Base-by-base conservation (phyloP, 2,113 vertebrate genomes). In the Syngnathus typhle region DNA sequence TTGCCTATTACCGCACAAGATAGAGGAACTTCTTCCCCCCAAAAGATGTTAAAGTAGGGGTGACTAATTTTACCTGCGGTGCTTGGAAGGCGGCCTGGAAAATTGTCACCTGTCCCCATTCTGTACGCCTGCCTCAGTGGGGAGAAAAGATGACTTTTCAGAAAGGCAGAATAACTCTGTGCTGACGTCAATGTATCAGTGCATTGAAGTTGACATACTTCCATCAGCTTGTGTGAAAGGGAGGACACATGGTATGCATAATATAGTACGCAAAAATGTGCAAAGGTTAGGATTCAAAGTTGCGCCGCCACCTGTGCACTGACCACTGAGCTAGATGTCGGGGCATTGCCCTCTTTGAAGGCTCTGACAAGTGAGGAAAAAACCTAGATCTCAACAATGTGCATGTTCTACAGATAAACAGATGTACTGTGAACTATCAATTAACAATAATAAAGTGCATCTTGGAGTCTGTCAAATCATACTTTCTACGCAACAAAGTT, bases 151-250 rank as follows among this genome's bases (percentile, higher is more conserved):
- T 52, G 23, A 56, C 60, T 59, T 47, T 10, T 43, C 5, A 47
- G 39, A 69, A 67, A 65, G 23, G 55, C 54, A 49, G n/a, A 67
- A 44, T 44, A 65, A 16, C 7, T 58, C 67, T 72, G 21, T 82
- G 74, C 76, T 79, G 52, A 47, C 62, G 65, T 75, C 63, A 18
- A 60, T 70, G 68, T 59, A 38, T 78, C 73, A 74, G n/a, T 2
- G 60, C 12, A 15, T 23, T 41, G 13, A 13, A 61, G 16, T 11
- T 27, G 6, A 10, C 37, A 47, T 60, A 47, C 44, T 39, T 37
- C 32, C 46, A 60, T 54, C 59, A n/a, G 37, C 36, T 60, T 21
- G 19, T 52, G 49, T 10, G 49, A 52, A 7, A 52, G 49, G 19
- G 21, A 21, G 19, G 9, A 52, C n/a, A 4, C 18, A n/a, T 1